Evolutionary conservation across 2,113 vertebrate genomes (phyloP).

Genomic region (Polypterus senegalus): DNA sequence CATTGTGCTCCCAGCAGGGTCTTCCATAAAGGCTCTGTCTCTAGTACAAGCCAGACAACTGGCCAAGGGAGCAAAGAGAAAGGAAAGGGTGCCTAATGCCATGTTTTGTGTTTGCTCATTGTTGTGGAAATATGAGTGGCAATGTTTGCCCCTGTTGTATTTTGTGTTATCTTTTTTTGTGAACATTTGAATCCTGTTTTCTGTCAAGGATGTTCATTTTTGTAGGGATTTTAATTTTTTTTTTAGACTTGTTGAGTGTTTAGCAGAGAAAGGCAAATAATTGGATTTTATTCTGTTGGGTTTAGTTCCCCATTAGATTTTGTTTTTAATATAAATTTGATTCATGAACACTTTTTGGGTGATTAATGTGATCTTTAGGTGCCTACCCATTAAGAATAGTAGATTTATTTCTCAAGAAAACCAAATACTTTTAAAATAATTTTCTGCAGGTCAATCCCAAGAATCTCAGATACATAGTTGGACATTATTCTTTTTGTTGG

Average conservation of each 20-base stretch:
- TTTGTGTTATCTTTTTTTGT: conserved; percentile 47
- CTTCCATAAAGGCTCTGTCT: conserved; percentile 52
- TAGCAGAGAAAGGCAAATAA: no score
- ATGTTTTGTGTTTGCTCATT: conserved; percentile 77
- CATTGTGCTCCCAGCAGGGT: conserved; percentile 59
- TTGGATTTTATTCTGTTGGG: no score
- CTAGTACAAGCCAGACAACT: conserved; percentile 62
- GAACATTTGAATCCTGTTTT: conserved; percentile 66
- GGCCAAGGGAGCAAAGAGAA: conserved; percentile 63
- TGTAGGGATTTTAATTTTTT: neutral
- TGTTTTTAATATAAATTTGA: no score
- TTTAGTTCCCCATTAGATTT: no score
- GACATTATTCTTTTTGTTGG: neutral
- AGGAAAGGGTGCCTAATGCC: conserved; percentile 66
- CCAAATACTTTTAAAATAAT: no score
- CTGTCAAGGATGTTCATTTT: conserved; percentile 48
- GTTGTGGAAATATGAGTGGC: conserved; percentile 79
- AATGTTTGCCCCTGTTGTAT: conserved; percentile 34
- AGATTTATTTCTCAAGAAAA: no score
- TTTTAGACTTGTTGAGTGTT: neutral
- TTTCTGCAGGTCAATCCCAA: no score
- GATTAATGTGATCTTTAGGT: no score
- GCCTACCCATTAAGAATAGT: no score
- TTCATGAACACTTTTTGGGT: no score
- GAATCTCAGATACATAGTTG: no score